These are phyloP conservation scores for Chionoecetes opilio DNA, from an alignment of 1,140 invertebrate genomes.

Conservation along the genomic window DNA sequence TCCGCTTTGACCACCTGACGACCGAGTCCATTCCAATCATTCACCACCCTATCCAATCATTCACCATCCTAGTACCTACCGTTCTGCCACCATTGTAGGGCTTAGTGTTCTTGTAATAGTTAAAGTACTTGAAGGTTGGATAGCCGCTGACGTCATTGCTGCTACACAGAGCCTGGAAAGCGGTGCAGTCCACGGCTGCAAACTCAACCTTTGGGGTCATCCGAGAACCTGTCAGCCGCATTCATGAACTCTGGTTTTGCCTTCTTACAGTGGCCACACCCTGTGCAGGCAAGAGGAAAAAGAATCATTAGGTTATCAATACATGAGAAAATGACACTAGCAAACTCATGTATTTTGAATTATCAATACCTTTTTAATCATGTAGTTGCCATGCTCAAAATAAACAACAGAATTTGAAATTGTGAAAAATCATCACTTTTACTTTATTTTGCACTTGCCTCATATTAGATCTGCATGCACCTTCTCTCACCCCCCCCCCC, in stretches of 20 bases:
- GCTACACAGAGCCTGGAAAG: conserved; percentile 87
- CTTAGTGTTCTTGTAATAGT: conserved; percentile 90
- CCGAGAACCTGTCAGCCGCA: conserved; percentile 89
- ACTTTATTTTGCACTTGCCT: too few species aligned
- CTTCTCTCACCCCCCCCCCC: too few species aligned
- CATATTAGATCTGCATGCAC: too few species aligned
- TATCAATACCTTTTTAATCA: too few species aligned
- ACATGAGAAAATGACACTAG: too few species aligned
- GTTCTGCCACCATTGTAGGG: conserved; percentile 90
- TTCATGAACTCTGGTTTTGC: conserved; percentile 93
- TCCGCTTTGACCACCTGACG: too few species aligned
- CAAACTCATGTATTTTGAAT: too few species aligned
- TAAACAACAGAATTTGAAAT: too few species aligned
- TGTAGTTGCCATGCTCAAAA: too few species aligned
- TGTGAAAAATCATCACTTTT: too few species aligned
- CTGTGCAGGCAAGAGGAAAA: conserved; percentile 84
- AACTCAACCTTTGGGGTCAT: conserved; percentile 88
- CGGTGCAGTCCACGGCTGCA: conserved; percentile 93
- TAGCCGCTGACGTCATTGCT: conserved; percentile 91
- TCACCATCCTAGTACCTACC: conserved; percentile 73
- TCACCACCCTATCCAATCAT: too few species aligned
- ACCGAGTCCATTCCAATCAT: too few species aligned
- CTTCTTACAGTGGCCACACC: conserved; percentile 96
- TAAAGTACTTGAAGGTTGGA: conserved; percentile 94
- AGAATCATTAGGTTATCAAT: conserved; percentile 82